phyloP scores from a whole-genome alignment of 2,113 vertebrate species.

The Psettodes erumei region DNA sequence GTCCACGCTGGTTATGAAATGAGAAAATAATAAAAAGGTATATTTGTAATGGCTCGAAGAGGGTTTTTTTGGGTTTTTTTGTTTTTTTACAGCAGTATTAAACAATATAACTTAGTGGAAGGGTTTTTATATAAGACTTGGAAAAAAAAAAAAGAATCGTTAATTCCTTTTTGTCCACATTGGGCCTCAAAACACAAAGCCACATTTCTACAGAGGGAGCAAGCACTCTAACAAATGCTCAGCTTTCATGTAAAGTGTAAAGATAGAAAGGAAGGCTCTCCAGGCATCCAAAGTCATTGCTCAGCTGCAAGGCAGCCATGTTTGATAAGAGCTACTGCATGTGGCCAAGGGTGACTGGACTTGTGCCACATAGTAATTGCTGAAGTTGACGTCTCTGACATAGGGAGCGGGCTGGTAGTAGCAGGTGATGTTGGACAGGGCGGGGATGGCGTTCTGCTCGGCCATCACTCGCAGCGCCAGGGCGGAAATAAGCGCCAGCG shows the following conservation, averaged over 20 bases:
- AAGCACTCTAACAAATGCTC: constrained; percentile 37
- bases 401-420: constrained; percentile 90
- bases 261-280: constrained; percentile 31
- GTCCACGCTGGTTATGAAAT: constrained; percentile 42
- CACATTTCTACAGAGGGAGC: constrained; percentile 55
- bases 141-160: constrained; percentile 53
- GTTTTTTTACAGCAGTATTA: constrained; percentile 74
- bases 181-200: constrained; percentile 46
- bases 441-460: constrained; percentile 90
- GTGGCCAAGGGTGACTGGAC: constrained; percentile 88
- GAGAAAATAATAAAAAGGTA: constrained; percentile 29
- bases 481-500: constrained; percentile 90
- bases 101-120: constrained; percentile 75
- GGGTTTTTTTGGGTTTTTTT: constrained; percentile 34
- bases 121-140: constrained; percentile 57
- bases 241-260: constrained; percentile 25
- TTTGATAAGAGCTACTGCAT: constrained; percentile 90
- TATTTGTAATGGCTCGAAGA: constrained; percentile 63
- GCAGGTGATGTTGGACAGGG: constrained; percentile 91
- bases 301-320: constrained; percentile 96
- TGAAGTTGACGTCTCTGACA: constrained; percentile 87
- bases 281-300: constrained; percentile 17
- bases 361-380: constrained; percentile 91
- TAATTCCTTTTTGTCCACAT: constrained; percentile 30
- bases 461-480: constrained; percentile 90